A percentile compares a stretch with the other conserved stretches of the same genome.
These are phyloP conservation scores for Eristalis intricaria DNA, from an alignment of 2,888 invertebrate species.

Conservation along the genomic window DNA sequence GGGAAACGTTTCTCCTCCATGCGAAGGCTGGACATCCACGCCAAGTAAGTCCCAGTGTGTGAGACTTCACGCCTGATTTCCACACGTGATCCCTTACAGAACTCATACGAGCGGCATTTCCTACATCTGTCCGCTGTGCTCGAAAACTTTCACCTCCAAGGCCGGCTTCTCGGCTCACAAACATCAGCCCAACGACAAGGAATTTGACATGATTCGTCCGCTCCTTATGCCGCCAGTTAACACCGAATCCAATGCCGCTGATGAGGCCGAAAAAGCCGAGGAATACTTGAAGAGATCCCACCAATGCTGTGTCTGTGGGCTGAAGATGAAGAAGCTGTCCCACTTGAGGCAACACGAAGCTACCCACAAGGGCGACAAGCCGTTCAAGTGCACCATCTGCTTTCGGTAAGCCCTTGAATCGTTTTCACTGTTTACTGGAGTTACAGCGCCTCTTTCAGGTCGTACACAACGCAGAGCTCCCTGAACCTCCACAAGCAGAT, in stretches of 20 bases:
- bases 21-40: constrained; percentile 71
- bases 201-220: constrained; percentile 64
- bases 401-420: constrained; percentile 59
- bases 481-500: constrained; percentile 72
- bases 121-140: constrained; percentile 64
- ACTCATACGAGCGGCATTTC: constrained; percentile 43
- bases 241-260: not conserved
- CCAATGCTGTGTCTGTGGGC: constrained; percentile 72
- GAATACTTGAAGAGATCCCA: constrained; percentile 37
- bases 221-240: constrained; percentile 68
- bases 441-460: constrained; percentile 40
- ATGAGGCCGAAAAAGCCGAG: constrained; percentile 20
- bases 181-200: constrained; percentile 66
- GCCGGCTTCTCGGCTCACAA: constrained; percentile 69
- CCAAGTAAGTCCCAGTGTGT: constrained; percentile 55
- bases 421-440: not conserved
- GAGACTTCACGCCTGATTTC: not conserved
- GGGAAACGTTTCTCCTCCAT: constrained; percentile 66
- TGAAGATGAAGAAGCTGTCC: constrained; percentile 60
- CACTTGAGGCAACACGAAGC: constrained; percentile 72
- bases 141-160: constrained; percentile 68
- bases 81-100: constrained; percentile 14
- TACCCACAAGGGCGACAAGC: constrained; percentile 67
- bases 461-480: constrained; percentile 65
- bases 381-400: constrained; percentile 73